A percentile compares a stretch with the other conserved stretches of the same genome.
Conservation (phyloP, 2,113 vertebrate species). For the Nothobranchius kuhntae region DNA sequence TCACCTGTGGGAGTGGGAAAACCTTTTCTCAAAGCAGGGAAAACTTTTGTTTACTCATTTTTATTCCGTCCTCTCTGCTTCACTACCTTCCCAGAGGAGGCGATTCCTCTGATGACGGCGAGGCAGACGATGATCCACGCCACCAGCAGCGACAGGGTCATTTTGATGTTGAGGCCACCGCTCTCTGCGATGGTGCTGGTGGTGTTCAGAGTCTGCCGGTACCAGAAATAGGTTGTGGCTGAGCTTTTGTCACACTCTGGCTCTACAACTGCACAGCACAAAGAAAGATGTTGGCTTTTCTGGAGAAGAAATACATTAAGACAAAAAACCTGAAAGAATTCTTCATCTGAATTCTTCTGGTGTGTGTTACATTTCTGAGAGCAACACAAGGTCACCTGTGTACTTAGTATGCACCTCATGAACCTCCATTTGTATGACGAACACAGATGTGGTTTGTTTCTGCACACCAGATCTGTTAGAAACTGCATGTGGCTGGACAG, state of each 20-base stretch:
- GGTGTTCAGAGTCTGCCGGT: conserved; percentile 93
- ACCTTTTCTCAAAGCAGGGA: not conserved
- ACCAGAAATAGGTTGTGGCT: conserved; percentile 98
- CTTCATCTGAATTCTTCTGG: no score
- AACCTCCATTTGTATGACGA: no score
- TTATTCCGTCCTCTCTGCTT: not conserved
- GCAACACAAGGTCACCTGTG: no score
- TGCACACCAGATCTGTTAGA: no score
- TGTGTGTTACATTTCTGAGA: no score
- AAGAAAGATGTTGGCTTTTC: no score
- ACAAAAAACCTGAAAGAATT: no score
- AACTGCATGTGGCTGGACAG: no score
- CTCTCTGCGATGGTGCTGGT: conserved; percentile 94
- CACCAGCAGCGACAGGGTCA: conserved; percentile 90
- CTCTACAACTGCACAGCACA: conserved; percentile 84
- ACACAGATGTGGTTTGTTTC: no score
- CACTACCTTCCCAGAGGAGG: conserved; percentile 94
- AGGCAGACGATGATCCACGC: conserved; percentile 96
- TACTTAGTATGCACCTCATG: no score
- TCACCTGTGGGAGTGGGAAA: conserved; percentile 82
- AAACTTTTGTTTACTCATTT: not conserved
- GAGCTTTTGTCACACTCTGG: conserved; percentile 96
- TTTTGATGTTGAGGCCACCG: conserved; percentile 93
- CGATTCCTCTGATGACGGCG: conserved; percentile 95
- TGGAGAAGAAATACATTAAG: no score